These are phyloP conservation scores for Tholera decimalis DNA, from an alignment of 2,888 invertebrate species.

Conservation along the genomic window DNA sequence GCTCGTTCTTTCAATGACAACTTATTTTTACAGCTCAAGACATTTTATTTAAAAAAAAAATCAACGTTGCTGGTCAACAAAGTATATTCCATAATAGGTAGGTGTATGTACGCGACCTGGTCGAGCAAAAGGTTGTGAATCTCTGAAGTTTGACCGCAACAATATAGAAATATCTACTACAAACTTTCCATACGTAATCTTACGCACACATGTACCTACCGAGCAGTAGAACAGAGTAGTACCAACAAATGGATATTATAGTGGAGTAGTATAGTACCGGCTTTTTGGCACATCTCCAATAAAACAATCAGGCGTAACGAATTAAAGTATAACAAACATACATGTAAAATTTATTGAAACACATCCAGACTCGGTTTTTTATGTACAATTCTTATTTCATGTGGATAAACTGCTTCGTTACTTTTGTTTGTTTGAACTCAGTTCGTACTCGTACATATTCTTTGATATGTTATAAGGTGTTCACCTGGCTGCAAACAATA, in stretches of 20 bases:
- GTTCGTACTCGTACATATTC: constrained; percentile 40
- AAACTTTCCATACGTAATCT: constrained; percentile 58
- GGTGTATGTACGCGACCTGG: neutral
- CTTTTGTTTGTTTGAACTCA: constrained; percentile 74
- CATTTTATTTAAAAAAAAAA: constrained; percentile 2
- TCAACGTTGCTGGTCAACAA: neutral
- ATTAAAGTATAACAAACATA: constrained; percentile 80
- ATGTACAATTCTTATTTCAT: constrained; percentile 77
- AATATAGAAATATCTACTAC: constrained; percentile 54
- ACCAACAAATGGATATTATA: constrained; percentile 59
- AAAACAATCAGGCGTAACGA: constrained; percentile 85
- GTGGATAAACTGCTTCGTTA: constrained; percentile 67
- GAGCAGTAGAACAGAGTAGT: constrained; percentile 33
- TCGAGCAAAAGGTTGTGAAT: constrained; percentile 34
- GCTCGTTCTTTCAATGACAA: constrained; percentile 13
- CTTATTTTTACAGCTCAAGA: constrained; percentile 4
- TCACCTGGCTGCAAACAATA: constrained; percentile 48
- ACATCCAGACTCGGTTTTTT: constrained; percentile 78
- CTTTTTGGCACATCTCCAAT: constrained; percentile 84
- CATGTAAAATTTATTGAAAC: constrained; percentile 80
- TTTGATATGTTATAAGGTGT: constrained; percentile 14
- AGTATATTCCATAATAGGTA: neutral
- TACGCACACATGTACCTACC: constrained; percentile 46
- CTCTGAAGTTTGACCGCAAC: constrained; percentile 41
- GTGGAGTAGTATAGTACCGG: constrained; percentile 68